Evolutionary conservation across 1,140 invertebrate genomes (phyloP).

Genomic region (Eupristina koningsbergeri): DNA sequence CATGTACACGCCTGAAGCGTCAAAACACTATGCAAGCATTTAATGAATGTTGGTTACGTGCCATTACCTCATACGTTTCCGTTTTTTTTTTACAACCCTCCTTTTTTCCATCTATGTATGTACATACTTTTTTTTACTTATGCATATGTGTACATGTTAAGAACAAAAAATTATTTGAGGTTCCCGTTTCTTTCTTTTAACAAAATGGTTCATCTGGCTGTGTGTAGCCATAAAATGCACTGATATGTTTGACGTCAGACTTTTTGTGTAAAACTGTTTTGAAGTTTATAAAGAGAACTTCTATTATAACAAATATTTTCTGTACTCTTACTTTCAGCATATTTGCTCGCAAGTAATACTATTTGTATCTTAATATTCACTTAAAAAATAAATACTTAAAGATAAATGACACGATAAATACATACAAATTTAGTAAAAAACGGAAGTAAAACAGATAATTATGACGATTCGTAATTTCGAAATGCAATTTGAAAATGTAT

Average conservation of each 20-base stretch:
- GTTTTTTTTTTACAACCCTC: not conserved
- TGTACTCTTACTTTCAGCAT: not conserved
- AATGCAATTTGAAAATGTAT: no score
- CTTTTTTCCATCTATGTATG: not conserved
- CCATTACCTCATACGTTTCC: conserved; percentile 10
- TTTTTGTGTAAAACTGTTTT: not conserved
- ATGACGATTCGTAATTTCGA: no score
- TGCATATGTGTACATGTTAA: not conserved
- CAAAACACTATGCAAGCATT: conserved; percentile 26
- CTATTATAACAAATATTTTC: not conserved
- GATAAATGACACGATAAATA: not conserved
- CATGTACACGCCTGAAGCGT: not conserved
- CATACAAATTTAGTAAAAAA: no score
- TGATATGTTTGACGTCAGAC: not conserved
- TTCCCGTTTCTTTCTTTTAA: not conserved
- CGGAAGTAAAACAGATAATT: no score
- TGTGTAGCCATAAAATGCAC: not conserved
- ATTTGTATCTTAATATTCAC: not conserved
- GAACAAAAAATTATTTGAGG: conserved; percentile 1
- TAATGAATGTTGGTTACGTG: conserved; percentile 44
- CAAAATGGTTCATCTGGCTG: not conserved
- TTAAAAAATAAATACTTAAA: not conserved
- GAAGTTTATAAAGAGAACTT: not conserved
- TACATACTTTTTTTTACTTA: not conserved
- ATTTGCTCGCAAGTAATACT: not conserved